phyloP scores from a whole-genome alignment of 1,140 invertebrate species.

The Zelostemma sp. region DNA sequence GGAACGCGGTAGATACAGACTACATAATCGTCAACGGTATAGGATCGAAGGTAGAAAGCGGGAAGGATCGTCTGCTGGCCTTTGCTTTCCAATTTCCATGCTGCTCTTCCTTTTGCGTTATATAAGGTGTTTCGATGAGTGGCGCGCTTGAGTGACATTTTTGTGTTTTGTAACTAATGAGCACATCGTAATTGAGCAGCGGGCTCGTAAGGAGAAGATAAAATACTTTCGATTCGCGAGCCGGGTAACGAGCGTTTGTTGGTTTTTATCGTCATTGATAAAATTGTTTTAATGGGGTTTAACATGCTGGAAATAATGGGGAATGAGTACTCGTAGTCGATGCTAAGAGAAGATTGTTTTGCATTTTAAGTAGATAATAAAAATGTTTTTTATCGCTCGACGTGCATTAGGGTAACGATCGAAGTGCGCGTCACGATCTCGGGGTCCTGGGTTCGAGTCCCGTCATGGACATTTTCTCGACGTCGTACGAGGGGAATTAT shows the following conservation, averaged over 20 bases:
- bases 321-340: too few relatives aligned
- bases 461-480: background rate
- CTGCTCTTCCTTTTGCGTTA: slow-evolving; percentile 58
- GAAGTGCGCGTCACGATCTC: too few relatives aligned
- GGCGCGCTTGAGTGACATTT: slow-evolving; percentile 60
- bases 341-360: background rate
- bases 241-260: background rate
- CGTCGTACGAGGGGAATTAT: background rate
- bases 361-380: background rate
- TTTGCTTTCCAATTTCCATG: slow-evolving; percentile 66
- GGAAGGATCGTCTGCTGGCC: slow-evolving; percentile 65
- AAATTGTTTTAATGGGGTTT: too few relatives aligned
- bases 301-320: too few relatives aligned
- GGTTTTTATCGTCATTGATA: background rate
- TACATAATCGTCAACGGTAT: slow-evolving; percentile 57
- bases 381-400: background rate
- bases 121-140: slow-evolving; percentile 53
- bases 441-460: background rate
- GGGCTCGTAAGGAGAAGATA: slow-evolving; percentile 26
- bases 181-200: slow-evolving; percentile 46
- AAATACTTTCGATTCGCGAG: slow-evolving; percentile 33
- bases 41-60: slow-evolving; percentile 68
- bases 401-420: too few relatives aligned
- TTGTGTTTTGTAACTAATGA: slow-evolving; percentile 49
- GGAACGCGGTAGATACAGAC: slow-evolving; percentile 32